Percentiles rank a stretch among this genome's conserved stretches.
Evolutionary conservation across 2,888 invertebrate genomes (phyloP).

Genomic region (Petrophora chlorosata): DNA sequence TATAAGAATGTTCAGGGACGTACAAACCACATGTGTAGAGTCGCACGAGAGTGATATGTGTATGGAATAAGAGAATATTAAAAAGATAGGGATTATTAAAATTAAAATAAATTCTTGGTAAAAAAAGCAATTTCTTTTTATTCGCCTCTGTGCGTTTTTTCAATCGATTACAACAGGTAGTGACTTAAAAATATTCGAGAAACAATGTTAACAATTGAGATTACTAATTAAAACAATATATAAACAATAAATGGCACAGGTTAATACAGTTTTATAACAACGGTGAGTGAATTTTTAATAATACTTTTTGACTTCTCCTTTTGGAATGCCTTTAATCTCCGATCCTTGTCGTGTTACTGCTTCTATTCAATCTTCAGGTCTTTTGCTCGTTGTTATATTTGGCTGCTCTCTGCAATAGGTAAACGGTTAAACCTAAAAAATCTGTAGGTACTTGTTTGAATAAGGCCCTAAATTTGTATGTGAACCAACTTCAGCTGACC

Average conservation of each 20-base stretch:
- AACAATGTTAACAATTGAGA: slow-evolving; percentile 53
- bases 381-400: slow-evolving; percentile 60
- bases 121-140: slow-evolving; percentile 57
- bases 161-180: slow-evolving; percentile 22
- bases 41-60: slow-evolving; percentile 57
- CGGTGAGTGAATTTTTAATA: slow-evolving; percentile 45
- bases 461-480: no score
- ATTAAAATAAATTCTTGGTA: slow-evolving; percentile 72
- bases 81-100: slow-evolving; percentile 61
- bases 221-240: slow-evolving; percentile 37
- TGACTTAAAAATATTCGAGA: slow-evolving; percentile 42
- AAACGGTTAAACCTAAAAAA: slow-evolving; percentile 21
- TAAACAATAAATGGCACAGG: slow-evolving; percentile 66
- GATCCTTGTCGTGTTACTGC: slow-evolving; percentile 26
- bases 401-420: slow-evolving; percentile 68
- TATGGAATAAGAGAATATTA: slow-evolving; percentile 58
- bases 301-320: slow-evolving; percentile 40
- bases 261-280: slow-evolving; percentile 55
- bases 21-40: slow-evolving; percentile 48
- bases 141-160: slow-evolving; percentile 45
- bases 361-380: slow-evolving; percentile 36
- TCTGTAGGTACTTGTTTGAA: not conserved
- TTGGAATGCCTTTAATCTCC: slow-evolving; percentile 43
- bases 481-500: no score
- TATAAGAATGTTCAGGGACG: slow-evolving; percentile 41